phyloP scores from a whole-genome alignment of 2,888 invertebrate species.

The Thymelicus acteon region DNA sequence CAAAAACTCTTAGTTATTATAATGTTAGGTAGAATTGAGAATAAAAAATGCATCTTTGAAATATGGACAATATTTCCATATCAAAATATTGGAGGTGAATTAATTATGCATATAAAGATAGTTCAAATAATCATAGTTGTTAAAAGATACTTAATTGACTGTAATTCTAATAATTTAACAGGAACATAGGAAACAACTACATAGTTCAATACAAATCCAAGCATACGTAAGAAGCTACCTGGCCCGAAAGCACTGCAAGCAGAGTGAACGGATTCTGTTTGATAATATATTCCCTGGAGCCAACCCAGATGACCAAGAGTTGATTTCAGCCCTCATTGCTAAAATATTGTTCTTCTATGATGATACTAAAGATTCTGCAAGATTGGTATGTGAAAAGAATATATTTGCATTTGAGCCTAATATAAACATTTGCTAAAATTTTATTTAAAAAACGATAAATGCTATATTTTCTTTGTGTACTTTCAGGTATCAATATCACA shows the following conservation, averaged over 20 bases:
- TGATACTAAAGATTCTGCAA: conserved; percentile 83
- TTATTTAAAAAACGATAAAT: too few relatives aligned
- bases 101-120: too few relatives aligned
- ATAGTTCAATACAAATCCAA: conserved; percentile 93
- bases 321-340: conserved; percentile 84
- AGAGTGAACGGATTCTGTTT: conserved; percentile 88
- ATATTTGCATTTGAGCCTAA: too few relatives aligned
- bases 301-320: conserved; percentile 72
- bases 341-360: conserved; percentile 92
- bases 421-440: too few relatives aligned
- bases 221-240: conserved; percentile 91
- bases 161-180: conserved; percentile 46
- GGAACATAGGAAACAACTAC: conserved; percentile 89
- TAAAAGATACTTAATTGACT: too few relatives aligned
- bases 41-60: too few relatives aligned
- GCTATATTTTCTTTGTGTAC: not conserved
- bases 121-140: too few relatives aligned
- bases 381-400: conserved; percentile 71
- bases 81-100: too few relatives aligned
- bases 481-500: conserved; percentile 83
- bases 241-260: conserved; percentile 87
- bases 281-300: conserved; percentile 85
- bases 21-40: too few relatives aligned
- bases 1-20: too few relatives aligned
- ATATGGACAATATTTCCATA: too few relatives aligned